These are phyloP conservation scores for Acleris emargana DNA, from an alignment of 2,888 invertebrate species.

Conservation along the genomic window DNA sequence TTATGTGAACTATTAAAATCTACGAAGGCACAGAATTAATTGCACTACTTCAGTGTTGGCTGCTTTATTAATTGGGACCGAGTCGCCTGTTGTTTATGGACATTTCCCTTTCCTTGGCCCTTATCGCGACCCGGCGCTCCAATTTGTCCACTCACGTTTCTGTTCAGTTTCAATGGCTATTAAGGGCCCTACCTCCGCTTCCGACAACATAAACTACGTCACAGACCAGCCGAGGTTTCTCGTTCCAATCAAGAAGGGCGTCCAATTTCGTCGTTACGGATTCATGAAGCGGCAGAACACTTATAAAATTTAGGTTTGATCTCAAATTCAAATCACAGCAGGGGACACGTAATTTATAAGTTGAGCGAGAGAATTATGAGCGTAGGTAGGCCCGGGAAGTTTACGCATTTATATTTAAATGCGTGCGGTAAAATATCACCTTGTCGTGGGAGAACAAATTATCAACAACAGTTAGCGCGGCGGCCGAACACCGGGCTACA, in stretches of 20 bases:
- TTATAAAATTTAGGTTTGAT: slow-evolving; percentile 64
- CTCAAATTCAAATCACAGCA: slow-evolving; percentile 62
- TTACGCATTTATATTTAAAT: slow-evolving; percentile 78
- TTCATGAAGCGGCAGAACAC: slow-evolving; percentile 48
- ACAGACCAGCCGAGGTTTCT: slow-evolving; percentile 40
- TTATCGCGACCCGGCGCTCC: slow-evolving; percentile 77
- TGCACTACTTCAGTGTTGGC: slow-evolving; percentile 79
- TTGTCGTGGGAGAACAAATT: slow-evolving; percentile 65
- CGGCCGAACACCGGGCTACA: slow-evolving; percentile 49
- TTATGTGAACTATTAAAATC: slow-evolving; percentile 84
- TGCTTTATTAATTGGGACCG: slow-evolving; percentile 82
- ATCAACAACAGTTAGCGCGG: slow-evolving; percentile 72
- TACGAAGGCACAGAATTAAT: slow-evolving; percentile 83
- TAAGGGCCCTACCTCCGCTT: slow-evolving; percentile 72
- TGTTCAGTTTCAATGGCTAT: slow-evolving; percentile 77
- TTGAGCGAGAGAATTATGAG: slow-evolving; percentile 72
- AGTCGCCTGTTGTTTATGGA: slow-evolving; percentile 81
- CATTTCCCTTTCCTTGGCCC: slow-evolving; percentile 75
- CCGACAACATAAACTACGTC: slow-evolving; percentile 51
- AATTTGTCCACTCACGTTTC: slow-evolving; percentile 81
- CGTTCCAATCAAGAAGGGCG: slow-evolving; percentile 37
- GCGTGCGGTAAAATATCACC: slow-evolving; percentile 75
- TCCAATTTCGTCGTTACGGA: slow-evolving; percentile 46
- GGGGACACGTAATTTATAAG: slow-evolving; percentile 61
- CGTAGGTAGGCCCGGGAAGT: slow-evolving; percentile 69